phyloP scores from a whole-genome alignment of 2,888 invertebrate genomes.

The Cerastoderma edule region DNA sequence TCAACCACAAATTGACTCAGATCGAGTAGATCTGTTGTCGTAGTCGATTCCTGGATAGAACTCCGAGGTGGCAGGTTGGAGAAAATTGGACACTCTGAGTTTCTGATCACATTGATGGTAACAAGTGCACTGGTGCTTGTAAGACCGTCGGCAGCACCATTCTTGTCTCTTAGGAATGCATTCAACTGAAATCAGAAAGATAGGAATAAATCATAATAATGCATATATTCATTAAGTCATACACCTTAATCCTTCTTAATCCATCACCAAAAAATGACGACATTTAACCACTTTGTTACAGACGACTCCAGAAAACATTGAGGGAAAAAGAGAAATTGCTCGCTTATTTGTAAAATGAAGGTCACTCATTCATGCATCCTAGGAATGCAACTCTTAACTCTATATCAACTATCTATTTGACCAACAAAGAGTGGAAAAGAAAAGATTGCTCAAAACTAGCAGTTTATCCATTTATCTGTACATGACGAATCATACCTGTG shows the following conservation, averaged over 20 bases:
- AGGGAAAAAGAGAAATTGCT: conserved; percentile 5
- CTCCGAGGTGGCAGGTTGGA: background rate
- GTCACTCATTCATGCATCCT: too few relatives aligned
- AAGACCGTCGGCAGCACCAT: conserved; percentile 37
- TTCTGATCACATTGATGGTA: conserved; percentile 62
- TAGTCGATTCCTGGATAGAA: conserved; percentile 29
- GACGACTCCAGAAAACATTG: too few relatives aligned
- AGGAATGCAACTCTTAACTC: too few relatives aligned
- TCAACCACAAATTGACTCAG: conserved; percentile 38
- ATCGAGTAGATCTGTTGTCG: conserved; percentile 5
- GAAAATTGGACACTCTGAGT: conserved; percentile 49
- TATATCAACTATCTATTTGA: too few relatives aligned
- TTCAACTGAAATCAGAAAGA: conserved; percentile 32
- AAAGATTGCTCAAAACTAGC: too few relatives aligned
- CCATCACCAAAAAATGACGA: too few relatives aligned
- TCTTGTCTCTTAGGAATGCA: conserved; percentile 37
- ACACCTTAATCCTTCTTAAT: background rate
- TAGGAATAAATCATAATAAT: background rate
- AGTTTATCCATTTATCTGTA: too few relatives aligned
- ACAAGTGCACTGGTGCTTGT: conserved; percentile 43
- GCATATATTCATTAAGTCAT: background rate
- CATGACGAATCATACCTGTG: too few relatives aligned
- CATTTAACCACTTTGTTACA: too few relatives aligned
- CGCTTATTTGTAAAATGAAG: too few relatives aligned
- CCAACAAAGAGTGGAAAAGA: too few relatives aligned